Evolutionary conservation across 2,888 invertebrate species (phyloP).

Genomic region (Tineola bisselliella): DNA sequence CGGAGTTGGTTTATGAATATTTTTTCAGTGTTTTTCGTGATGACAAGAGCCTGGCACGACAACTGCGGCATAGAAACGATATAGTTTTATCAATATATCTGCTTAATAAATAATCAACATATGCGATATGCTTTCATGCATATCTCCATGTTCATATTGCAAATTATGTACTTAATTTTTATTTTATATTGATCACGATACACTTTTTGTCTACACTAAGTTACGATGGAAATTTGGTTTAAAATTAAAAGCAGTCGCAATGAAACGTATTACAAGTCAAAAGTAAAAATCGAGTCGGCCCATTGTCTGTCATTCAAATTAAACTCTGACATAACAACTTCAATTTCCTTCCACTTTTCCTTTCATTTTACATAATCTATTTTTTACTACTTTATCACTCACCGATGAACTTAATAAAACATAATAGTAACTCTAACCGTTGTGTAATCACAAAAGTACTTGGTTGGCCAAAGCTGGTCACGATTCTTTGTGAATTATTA

Average conservation of each 20-base stretch:
- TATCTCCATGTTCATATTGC: neutral
- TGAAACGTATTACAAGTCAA: too few species aligned
- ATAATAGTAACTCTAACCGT: neutral
- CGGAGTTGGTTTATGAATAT: conserved; percentile 30
- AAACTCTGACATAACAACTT: neutral
- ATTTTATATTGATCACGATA: too few species aligned
- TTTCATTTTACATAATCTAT: conserved; percentile 11
- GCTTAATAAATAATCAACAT: neutral
- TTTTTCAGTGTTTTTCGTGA: conserved; percentile 37
- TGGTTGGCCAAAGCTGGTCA: neutral
- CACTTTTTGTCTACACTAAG: too few species aligned
- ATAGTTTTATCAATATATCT: conserved; percentile 9
- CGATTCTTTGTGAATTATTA: neutral
- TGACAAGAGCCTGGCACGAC: conserved; percentile 7
- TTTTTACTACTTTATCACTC: neutral
- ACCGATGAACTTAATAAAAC: neutral
- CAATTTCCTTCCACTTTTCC: conserved; percentile 11
- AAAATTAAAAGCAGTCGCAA: too few species aligned
- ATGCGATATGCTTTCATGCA: neutral
- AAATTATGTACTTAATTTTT: too few species aligned
- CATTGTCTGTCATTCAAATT: neutral
- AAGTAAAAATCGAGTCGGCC: neutral
- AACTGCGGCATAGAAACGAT: neutral
- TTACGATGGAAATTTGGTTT: too few species aligned
- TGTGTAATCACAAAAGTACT: neutral